Evolutionary conservation across 2,113 vertebrate species (phyloP).

Genomic region (Zeus faber): DNA sequence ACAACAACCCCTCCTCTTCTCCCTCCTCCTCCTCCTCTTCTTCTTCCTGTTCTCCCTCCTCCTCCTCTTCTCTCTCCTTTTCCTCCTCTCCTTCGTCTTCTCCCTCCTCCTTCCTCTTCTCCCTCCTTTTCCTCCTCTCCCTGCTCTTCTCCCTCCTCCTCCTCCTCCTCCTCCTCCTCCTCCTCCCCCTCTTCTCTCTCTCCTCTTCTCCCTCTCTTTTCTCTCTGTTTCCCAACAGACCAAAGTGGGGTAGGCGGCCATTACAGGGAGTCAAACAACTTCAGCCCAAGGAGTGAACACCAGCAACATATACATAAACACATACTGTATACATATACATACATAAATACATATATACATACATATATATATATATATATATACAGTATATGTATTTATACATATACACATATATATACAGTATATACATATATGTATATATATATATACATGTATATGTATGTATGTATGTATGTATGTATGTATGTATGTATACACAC

Average conservation of each 20-base stretch:
- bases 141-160: not conserved
- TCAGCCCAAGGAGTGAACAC: slow-evolving; percentile 34
- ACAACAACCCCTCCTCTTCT: slow-evolving; percentile 29
- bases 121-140: too few species aligned
- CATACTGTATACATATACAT: too few species aligned
- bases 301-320: too few species aligned
- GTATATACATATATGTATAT: slow-evolving; percentile 4
- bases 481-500: slow-evolving; percentile 6
- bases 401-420: slow-evolving; percentile 9
- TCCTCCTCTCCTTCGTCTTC: too few species aligned
- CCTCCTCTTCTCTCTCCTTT: not conserved
- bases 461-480: slow-evolving; percentile 11
- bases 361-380: slow-evolving; percentile 10
- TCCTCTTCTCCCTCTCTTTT: too few species aligned
- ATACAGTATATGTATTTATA: slow-evolving; percentile 1
- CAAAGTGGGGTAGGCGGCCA: slow-evolving; percentile 33
- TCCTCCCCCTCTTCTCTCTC: too few species aligned
- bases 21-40: slow-evolving; percentile 19
- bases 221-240: too few species aligned
- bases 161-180: not conserved
- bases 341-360: not conserved
- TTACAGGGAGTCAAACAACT: slow-evolving; percentile 45
- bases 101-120: too few species aligned
- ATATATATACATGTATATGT: slow-evolving; percentile 12
- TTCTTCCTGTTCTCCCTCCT: not conserved